Conservation (phyloP, 1,140 invertebrate species). For the Heliconius congener region DNA sequence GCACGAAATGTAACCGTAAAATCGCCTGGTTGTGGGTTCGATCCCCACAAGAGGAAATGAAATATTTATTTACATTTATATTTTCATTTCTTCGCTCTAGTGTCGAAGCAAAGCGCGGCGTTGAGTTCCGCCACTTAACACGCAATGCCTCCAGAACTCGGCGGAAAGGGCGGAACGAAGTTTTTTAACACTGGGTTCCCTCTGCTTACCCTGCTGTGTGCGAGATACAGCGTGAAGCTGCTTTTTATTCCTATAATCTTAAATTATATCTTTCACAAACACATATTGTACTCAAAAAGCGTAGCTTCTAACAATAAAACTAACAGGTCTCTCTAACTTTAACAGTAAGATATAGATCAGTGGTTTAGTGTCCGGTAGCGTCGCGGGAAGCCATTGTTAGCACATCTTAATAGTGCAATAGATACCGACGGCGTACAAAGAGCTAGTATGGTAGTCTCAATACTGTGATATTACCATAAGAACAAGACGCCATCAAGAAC, state of each 20-base stretch:
- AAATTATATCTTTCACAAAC: neutral
- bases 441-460: neutral
- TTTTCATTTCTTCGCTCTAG: too few species aligned
- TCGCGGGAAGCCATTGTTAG: slow-evolving; percentile 23
- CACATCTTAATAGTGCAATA: slow-evolving; percentile 25
- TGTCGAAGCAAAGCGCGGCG: too few species aligned
- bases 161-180: too few species aligned
- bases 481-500: neutral
- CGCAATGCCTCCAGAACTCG: too few species aligned
- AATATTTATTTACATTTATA: too few species aligned
- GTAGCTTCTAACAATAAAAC: neutral
- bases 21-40: too few species aligned
- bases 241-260: neutral
- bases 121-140: too few species aligned
- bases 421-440: slow-evolving; percentile 12
- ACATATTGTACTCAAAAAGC: neutral
- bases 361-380: slow-evolving; percentile 30
- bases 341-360: slow-evolving; percentile 20
- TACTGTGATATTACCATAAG: neutral
- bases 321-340: slow-evolving; percentile 2
- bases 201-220: too few species aligned
- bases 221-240: neutral
- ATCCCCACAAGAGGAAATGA: too few species aligned
- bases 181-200: too few species aligned
- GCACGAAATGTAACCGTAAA: too few species aligned